phyloP scores from a whole-genome alignment of 2,797 vertebrate species.

The Buphagus erythrorhynchus region DNA sequence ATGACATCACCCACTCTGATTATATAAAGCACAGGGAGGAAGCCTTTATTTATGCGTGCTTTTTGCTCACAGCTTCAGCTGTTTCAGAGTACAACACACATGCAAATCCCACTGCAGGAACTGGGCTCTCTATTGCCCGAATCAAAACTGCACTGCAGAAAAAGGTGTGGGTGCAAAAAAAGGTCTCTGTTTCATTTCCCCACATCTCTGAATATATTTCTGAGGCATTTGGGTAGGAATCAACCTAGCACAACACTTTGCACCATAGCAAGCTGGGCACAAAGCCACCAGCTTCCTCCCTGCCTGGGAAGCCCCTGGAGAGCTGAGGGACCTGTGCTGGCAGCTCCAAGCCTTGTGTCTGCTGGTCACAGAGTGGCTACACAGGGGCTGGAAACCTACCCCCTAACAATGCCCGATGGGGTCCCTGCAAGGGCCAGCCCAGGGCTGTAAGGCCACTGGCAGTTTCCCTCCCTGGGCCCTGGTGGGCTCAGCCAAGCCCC shows the following conservation, averaged over 20 bases:
- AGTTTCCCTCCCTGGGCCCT: background rate
- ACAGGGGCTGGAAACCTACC: background rate
- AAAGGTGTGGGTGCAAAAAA: background rate
- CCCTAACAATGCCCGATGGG: accelerated
- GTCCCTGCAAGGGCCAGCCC: background rate
- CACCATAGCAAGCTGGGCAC: background rate
- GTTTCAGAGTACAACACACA: conserved; percentile 13
- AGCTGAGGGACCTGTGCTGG: background rate
- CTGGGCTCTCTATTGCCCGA: background rate
- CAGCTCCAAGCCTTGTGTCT: background rate
- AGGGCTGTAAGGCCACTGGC: background rate
- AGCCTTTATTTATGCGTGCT: conserved; percentile 66
- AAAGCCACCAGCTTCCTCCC: background rate
- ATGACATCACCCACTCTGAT: conserved; percentile 71
- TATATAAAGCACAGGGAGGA: conserved; percentile 66
- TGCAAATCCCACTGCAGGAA: conserved; percentile 32
- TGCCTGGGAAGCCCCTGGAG: background rate
- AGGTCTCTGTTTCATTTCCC: background rate
- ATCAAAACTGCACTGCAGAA: conserved; percentile 26
- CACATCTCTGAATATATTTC: background rate
- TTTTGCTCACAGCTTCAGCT: conserved; percentile 61
- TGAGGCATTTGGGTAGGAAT: background rate
- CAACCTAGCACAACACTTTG: background rate
- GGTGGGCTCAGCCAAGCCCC: background rate
- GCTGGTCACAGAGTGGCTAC: background rate